Percentiles rank a stretch among this genome's conserved stretches.
Evolutionary conservation across 2,797 vertebrate species (phyloP).

Genomic region (Silurus lanzhouensis): DNA sequence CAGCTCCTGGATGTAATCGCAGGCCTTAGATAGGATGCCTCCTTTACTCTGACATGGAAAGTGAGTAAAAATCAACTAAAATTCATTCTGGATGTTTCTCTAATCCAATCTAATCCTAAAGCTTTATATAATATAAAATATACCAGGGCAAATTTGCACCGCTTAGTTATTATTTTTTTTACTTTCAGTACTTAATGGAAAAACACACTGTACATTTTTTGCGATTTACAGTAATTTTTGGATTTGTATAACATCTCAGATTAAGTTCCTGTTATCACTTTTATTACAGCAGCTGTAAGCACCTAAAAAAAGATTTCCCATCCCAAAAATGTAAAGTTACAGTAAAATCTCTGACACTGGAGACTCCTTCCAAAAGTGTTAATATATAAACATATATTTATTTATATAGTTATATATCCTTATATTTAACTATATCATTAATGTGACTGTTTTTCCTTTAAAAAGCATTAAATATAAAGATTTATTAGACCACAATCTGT

Average conservation of each 20-base stretch:
- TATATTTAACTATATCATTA: not conserved
- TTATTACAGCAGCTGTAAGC: no score
- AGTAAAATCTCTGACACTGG: not conserved
- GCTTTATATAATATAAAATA: not conserved
- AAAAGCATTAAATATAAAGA: not conserved
- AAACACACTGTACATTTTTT: no score
- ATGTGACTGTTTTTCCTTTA: not conserved
- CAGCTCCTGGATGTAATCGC: constrained; percentile 89
- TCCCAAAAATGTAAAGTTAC: not conserved
- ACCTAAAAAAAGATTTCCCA: not conserved
- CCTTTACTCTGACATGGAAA: constrained; percentile 88
- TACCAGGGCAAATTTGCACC: no score
- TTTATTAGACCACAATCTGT: not conserved
- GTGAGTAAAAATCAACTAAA: not conserved
- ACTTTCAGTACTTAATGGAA: no score
- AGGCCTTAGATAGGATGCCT: constrained; percentile 91
- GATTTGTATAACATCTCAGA: no score
- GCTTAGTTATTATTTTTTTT: no score
- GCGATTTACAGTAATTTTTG: no score
- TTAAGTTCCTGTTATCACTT: no score
- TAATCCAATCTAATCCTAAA: not conserved
- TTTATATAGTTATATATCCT: no score
- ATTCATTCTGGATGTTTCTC: not conserved
- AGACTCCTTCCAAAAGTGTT: constrained; percentile 4
- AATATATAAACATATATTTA: not conserved